Base-by-base conservation (phyloP, 2,888 invertebrate species). In the Chymomyza caudatula region DNA sequence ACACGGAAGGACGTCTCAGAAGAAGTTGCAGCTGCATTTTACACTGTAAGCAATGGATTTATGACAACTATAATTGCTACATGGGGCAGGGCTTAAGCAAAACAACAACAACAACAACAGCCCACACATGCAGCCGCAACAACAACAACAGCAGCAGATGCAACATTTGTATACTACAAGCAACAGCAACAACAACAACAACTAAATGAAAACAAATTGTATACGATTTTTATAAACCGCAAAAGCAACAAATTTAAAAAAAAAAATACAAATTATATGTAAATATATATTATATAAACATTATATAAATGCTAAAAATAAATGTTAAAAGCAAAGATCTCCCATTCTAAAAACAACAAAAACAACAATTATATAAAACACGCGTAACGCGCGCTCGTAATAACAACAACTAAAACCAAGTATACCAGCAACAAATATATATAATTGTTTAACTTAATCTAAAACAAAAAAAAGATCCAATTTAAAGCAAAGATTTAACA, bases 191-290 rank as follows among this genome's bases (percentile, higher is more conserved):
- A 64, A 61, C 57, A 59, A 29, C 29, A 65, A 29, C 53, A 56
- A 68, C 63, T 65, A 71, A 74, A 76, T 63, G 64, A 71, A 60
- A 70, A 77, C 82, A 74, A 70, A 83, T 85, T 86, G 87, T 87
- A 87, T 87, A 87, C 87, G 87, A 87, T 80, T 86, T 85, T 80
- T 77, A 73, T 84, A 82, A 76, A 70, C 62, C 67, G 72, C 82
- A 82, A 87, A 74, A 65, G 58, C 69, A 73, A 73, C 68, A 67
- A 64, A 47, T 43, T 25, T 25, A 76, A 74, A 22, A 63, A 67
- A 68, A 62, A 68, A 69, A 69, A 67, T 15, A 66, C 42, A 73
- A 76, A 71, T 70, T 71, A 74, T 77, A 69, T 74, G 70, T 78
- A 88, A n/a, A n/a, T 85, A 87, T 85, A 87, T 88, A 87, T 82